Conservation (phyloP, 2,888 invertebrate species). For the Drosophila falleni region DNA sequence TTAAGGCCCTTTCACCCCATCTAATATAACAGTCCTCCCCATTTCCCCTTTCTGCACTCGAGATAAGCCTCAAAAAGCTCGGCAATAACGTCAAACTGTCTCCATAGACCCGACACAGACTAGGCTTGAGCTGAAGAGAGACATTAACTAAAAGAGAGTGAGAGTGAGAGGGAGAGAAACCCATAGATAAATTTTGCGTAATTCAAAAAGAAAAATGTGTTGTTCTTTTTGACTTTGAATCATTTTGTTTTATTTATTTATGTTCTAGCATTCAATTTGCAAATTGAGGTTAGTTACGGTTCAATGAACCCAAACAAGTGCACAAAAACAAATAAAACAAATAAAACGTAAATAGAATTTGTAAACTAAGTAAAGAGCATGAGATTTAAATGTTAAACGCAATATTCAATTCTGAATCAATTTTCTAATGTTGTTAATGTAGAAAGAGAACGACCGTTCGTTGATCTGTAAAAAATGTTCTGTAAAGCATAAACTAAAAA, state of each 20-base stretch:
- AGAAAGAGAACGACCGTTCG: background rate
- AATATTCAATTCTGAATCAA: constrained; percentile 1
- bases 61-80: constrained; percentile 54
- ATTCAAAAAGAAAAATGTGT: constrained; percentile 37
- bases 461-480: constrained; percentile 4
- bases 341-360: constrained; percentile 24
- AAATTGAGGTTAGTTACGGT: constrained; percentile 68
- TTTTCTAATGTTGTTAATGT: background rate
- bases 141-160: background rate
- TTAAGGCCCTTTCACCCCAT: constrained; percentile 21
- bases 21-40: background rate
- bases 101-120: constrained; percentile 43
- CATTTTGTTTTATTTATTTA: constrained; percentile 22
- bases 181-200: constrained; percentile 37
- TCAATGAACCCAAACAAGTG: constrained; percentile 70
- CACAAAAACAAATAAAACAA: constrained; percentile 25
- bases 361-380: constrained; percentile 17
- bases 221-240: constrained; percentile 10
- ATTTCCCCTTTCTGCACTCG: background rate
- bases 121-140: background rate
- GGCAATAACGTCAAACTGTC: constrained; percentile 68
- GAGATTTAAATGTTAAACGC: constrained; percentile 29
- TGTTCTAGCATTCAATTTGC: constrained; percentile 52
- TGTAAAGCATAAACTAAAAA: background rate
- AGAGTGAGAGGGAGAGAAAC: background rate